phyloP scores from a whole-genome alignment of 2,113 vertebrate species.

The Grus americana region DNA sequence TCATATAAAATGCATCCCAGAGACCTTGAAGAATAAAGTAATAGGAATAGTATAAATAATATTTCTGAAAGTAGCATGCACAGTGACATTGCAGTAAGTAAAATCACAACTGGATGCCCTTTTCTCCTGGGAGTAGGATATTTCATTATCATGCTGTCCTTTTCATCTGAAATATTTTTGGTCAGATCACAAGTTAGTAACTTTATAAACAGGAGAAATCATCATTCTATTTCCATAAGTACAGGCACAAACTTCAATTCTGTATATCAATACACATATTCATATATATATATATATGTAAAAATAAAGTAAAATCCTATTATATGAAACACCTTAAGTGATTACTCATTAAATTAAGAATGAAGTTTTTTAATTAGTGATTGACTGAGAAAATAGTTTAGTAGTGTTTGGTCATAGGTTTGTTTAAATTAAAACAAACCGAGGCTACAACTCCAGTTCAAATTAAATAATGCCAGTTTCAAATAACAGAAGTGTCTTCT shows the following conservation, averaged over 20 bases:
- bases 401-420: neutral
- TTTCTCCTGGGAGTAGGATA: neutral
- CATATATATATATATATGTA: no score
- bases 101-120: neutral
- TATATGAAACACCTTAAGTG: neutral
- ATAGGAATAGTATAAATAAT: neutral
- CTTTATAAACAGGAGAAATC: neutral
- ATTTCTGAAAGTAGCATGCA: neutral
- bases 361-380: neutral
- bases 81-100: neutral
- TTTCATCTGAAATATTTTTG: neutral
- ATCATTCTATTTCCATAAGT: neutral
- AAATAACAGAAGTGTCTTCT: neutral
- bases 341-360: neutral
- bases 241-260: neutral
- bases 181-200: neutral
- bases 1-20: slow-evolving; percentile 88
- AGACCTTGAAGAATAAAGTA: slow-evolving; percentile 75
- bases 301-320: neutral
- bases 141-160: neutral
- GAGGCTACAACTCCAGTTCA: neutral
- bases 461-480: neutral
- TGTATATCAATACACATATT: neutral
- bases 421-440: neutral
- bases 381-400: neutral